These are phyloP conservation scores for Holocentrus rufus DNA, from an alignment of 2,797 vertebrate species.

Conservation along the genomic window DNA sequence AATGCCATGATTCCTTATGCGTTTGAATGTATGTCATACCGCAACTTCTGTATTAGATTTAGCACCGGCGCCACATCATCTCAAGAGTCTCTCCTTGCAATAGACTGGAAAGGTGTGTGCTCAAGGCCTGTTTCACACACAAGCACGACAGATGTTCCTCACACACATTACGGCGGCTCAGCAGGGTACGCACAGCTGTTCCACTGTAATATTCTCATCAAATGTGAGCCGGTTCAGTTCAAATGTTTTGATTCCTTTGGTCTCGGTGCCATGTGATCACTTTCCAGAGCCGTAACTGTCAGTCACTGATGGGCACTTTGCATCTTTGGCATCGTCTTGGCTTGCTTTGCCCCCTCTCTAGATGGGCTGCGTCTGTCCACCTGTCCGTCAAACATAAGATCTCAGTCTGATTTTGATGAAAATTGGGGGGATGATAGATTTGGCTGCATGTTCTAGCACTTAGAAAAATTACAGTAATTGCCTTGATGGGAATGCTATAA, in stretches of 20 bases:
- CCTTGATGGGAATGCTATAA: no score
- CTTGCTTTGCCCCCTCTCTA: no score
- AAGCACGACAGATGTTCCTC: slow-evolving; percentile 33
- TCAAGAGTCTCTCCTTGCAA: slow-evolving; percentile 11
- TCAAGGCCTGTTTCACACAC: not conserved
- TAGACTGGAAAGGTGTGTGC: slow-evolving; percentile 7
- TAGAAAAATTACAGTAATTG: no score
- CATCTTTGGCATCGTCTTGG: no score
- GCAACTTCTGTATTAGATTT: slow-evolving; percentile 23
- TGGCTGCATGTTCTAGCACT: no score
- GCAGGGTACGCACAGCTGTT: slow-evolving; percentile 7
- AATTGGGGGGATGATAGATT: no score
- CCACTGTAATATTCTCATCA: slow-evolving; percentile 1
- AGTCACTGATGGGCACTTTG: no score
- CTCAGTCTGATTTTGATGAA: no score
- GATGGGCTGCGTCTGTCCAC: no score
- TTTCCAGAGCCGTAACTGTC: not conserved
- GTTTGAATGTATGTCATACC: not conserved
- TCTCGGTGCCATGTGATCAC: not conserved
- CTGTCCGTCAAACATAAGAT: no score
- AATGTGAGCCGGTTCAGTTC: not conserved
- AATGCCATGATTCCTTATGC: slow-evolving; percentile 28
- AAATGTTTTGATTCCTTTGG: slow-evolving; percentile 1
- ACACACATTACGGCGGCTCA: slow-evolving; percentile 6
- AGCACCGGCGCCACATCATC: slow-evolving; percentile 5